Conservation (phyloP, 1,140 invertebrate genomes). For the Gonatopus flavifemur region DNA sequence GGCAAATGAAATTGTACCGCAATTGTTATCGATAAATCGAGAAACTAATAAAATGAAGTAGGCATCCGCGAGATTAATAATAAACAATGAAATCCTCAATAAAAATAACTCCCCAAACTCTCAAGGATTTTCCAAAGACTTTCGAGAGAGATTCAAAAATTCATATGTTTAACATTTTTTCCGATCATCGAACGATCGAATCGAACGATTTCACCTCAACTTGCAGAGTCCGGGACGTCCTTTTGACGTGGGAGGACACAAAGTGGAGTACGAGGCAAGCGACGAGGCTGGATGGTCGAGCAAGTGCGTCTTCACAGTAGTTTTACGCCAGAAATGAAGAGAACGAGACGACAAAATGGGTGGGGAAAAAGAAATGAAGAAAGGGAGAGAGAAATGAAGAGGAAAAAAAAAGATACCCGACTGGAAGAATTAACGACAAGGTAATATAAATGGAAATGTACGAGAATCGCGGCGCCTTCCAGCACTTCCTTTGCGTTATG, state of each 20-base stretch:
- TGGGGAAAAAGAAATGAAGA: constrained; percentile 23
- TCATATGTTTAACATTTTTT: too few species aligned
- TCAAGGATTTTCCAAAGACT: too few species aligned
- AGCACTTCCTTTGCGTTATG: constrained; percentile 3
- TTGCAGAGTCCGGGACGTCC: constrained; percentile 46
- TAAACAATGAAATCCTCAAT: too few species aligned
- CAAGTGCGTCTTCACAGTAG: constrained; percentile 52
- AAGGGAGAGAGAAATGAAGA: constrained; percentile 7
- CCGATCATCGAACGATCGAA: too few species aligned
- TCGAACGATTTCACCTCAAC: background rate
- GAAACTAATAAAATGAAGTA: too few species aligned
- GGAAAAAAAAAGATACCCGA: constrained; percentile 10
- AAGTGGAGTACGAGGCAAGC: constrained; percentile 51
- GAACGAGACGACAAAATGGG: background rate
- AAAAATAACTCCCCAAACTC: too few species aligned
- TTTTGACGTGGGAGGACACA: constrained; percentile 49
- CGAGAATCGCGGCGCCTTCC: constrained; percentile 16
- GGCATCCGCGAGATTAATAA: too few species aligned
- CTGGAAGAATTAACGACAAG: constrained; percentile 35
- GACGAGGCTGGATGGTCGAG: constrained; percentile 57
- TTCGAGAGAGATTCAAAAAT: too few species aligned
- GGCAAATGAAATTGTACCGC: too few species aligned
- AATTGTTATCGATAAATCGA: too few species aligned
- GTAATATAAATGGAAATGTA: constrained; percentile 55
- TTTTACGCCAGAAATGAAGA: constrained; percentile 41